phyloP scores from a whole-genome alignment of 2,113 vertebrate genomes.

The Archilochus colubris region DNA sequence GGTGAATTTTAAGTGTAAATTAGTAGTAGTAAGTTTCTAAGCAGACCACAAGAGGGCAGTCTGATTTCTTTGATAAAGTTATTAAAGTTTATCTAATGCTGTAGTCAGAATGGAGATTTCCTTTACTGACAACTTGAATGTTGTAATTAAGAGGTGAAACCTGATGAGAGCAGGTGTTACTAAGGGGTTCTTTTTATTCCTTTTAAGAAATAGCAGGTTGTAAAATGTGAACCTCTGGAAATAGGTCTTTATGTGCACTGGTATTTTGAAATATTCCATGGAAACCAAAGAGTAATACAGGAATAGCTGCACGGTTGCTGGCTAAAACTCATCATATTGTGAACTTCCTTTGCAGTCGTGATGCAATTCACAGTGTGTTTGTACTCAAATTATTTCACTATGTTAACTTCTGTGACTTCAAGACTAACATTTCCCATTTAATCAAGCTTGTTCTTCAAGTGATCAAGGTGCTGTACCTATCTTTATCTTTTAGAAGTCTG shows the following conservation, averaged over 20 bases:
- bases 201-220: not conserved
- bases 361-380: not conserved
- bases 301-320: not conserved
- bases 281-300: not conserved
- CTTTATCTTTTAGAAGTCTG: not conserved
- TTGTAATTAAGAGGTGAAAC: not conserved
- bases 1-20: not conserved
- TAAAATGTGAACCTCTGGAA: not conserved
- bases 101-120: not conserved
- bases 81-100: not conserved
- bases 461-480: not conserved
- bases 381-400: not conserved
- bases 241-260: not conserved
- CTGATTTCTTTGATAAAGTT: not conserved
- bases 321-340: not conserved
- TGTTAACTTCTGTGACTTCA: not conserved
- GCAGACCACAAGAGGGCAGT: slow-evolving; percentile 34
- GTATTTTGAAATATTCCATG: not conserved
- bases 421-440: not conserved
- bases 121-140: not conserved
- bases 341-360: not conserved
- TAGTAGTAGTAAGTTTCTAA: not conserved
- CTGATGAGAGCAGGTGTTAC: not conserved
- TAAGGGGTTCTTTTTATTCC: not conserved
- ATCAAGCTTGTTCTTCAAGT: not conserved